Percentiles rank a stretch among this genome's conserved stretches.
Evolutionary conservation across 2,888 invertebrate genomes (phyloP).

Genomic region (Petrolisthes cinctipes): DNA sequence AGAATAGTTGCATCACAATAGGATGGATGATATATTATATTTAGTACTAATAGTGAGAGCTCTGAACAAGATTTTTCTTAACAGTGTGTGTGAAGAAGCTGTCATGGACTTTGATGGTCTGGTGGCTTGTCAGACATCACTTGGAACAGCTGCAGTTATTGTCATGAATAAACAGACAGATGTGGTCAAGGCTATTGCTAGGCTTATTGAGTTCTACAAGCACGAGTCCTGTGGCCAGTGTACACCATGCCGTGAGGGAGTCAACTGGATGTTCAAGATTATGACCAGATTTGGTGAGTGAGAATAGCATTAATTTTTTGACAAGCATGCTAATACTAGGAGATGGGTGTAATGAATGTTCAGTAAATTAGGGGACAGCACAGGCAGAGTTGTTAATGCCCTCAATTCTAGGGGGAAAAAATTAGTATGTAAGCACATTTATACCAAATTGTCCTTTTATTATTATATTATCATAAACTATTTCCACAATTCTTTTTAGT

Average conservation of each 20-base stretch:
- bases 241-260: slow-evolving; percentile 98
- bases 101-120: slow-evolving; percentile 99
- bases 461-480: too few relatives aligned
- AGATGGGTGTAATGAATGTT: too few relatives aligned
- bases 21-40: too few relatives aligned
- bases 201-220: slow-evolving; percentile 97
- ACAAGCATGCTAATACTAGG: too few relatives aligned
- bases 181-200: slow-evolving; percentile 94
- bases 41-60: too few relatives aligned
- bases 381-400: too few relatives aligned
- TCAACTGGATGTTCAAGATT: slow-evolving; percentile 94
- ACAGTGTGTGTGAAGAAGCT: slow-evolving; percentile 91
- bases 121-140: slow-evolving; percentile 91
- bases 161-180: slow-evolving; percentile 99
- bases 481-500: too few relatives aligned
- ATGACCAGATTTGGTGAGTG: slow-evolving; percentile 76
- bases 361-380: not conserved
- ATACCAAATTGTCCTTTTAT: too few relatives aligned
- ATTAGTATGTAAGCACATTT: too few relatives aligned
- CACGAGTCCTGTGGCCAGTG: slow-evolving; percentile 99
- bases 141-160: slow-evolving; percentile 98
- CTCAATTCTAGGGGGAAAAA: too few relatives aligned
- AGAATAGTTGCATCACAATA: too few relatives aligned
- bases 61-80: too few relatives aligned
- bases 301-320: not conserved